phyloP scores from a whole-genome alignment of 2,797 vertebrate genomes.

The Coranthus polyacanthus region DNA sequence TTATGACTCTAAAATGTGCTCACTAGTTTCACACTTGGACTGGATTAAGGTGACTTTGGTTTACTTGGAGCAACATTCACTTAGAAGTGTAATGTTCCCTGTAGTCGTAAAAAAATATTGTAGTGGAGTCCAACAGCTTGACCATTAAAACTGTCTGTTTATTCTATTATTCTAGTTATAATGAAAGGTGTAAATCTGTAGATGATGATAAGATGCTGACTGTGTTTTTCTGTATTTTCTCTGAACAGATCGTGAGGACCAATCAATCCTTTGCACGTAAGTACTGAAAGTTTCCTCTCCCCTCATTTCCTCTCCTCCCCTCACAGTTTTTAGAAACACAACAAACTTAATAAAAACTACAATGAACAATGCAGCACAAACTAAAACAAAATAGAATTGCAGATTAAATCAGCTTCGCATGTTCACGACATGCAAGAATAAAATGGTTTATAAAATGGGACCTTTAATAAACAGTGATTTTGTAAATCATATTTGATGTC shows the following conservation, averaged over 20 bases:
- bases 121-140: not conserved
- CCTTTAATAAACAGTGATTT: too few species aligned
- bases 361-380: too few species aligned
- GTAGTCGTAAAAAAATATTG: not conserved
- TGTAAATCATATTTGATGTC: too few species aligned
- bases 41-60: conserved; percentile 8
- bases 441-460: too few species aligned
- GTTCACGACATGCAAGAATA: too few species aligned
- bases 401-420: too few species aligned
- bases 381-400: too few species aligned
- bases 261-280: conserved; percentile 88
- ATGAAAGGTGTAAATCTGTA: not conserved
- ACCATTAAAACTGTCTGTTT: conserved; percentile 11
- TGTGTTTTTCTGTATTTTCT: conserved; percentile 47
- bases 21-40: not conserved
- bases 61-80: not conserved
- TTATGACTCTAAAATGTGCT: conserved; percentile 8
- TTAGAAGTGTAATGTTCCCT: not conserved
- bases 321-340: not conserved
- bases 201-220: conserved; percentile 42
- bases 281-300: conserved; percentile 47
- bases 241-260: conserved; percentile 84
- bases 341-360: not conserved
- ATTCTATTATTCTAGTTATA: conserved; percentile 1
- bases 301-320: not conserved